Conservation (phyloP, 1,140 invertebrate genomes). For the Drosophila asahinai region DNA sequence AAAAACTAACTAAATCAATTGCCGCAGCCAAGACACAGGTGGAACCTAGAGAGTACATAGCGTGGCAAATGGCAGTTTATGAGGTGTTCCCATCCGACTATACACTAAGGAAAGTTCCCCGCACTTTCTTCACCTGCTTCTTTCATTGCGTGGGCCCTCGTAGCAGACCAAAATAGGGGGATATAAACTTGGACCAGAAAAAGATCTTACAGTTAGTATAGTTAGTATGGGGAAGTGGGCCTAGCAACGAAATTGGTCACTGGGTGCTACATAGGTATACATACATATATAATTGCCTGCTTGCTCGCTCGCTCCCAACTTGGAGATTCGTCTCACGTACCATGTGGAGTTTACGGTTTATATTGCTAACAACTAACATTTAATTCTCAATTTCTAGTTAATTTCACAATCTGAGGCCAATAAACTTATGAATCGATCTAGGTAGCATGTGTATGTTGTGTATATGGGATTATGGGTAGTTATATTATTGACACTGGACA, state of each 20-base stretch:
- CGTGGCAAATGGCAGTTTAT: constrained; percentile 77
- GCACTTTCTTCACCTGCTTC: constrained; percentile 5
- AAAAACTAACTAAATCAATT: constrained; percentile 76
- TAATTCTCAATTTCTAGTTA: constrained; percentile 64
- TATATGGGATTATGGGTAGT: constrained; percentile 2
- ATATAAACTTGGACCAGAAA: constrained; percentile 9
- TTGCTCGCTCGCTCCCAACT: constrained; percentile 13
- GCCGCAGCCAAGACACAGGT: constrained; percentile 62
- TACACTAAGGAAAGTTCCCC: constrained; percentile 34
- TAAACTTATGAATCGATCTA: constrained; percentile 74
- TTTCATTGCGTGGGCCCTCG: constrained; percentile 5
- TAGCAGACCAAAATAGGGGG: constrained; percentile 28
- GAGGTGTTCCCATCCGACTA: constrained; percentile 58
- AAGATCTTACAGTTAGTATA: constrained; percentile 33
- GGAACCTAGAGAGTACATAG: constrained; percentile 63
- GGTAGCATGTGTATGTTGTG: constrained; percentile 69
- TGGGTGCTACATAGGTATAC: constrained; percentile 18
- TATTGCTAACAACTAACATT: constrained; percentile 77
- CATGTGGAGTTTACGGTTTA: constrained; percentile 41
- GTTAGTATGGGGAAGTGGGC: constrained; percentile 16
- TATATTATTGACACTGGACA: constrained; percentile 33
- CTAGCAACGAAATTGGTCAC: constrained; percentile 29
- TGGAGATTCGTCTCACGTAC: constrained; percentile 9
- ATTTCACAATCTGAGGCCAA: constrained; percentile 70
- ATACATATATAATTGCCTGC: constrained; percentile 15